These are phyloP conservation scores for Drosophila rellima DNA, from an alignment of 2,888 invertebrate genomes.

Conservation along the genomic window DNA sequence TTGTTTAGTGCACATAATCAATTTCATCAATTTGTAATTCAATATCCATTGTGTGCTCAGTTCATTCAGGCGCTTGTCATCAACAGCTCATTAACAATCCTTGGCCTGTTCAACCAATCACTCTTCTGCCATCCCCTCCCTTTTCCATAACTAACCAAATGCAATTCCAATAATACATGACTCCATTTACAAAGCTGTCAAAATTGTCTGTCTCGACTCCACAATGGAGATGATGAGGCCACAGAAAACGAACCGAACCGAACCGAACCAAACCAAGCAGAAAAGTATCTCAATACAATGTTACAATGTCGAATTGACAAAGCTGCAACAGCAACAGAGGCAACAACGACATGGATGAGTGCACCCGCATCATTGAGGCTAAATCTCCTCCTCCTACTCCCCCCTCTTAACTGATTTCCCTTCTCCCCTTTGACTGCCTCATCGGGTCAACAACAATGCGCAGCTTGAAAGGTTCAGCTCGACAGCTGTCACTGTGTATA, in stretches of 20 bases:
- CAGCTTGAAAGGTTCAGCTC: slow-evolving; percentile 26
- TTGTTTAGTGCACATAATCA: slow-evolving; percentile 11
- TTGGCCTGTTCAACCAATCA: slow-evolving; percentile 25
- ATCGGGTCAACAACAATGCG: slow-evolving; percentile 31
- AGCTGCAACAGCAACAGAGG: slow-evolving; percentile 18
- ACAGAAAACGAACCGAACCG: slow-evolving; percentile 42
- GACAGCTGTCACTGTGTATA: slow-evolving; percentile 39
- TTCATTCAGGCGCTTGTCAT: slow-evolving; percentile 32
- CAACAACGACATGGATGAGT: slow-evolving; percentile 49
- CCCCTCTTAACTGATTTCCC: background rate
- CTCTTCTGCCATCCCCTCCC: background rate
- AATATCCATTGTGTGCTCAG: slow-evolving; percentile 27
- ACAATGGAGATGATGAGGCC: slow-evolving; percentile 43
- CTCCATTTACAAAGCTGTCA: slow-evolving; percentile 54
- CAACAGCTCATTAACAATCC: slow-evolving; percentile 58
- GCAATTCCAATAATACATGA: slow-evolving; percentile 41
- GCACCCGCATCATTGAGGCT: slow-evolving; percentile 50
- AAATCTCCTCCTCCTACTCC: slow-evolving; percentile 20
- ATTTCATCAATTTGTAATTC: slow-evolving; percentile 48
- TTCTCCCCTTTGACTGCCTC: background rate
- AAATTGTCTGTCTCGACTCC: slow-evolving; percentile 43
- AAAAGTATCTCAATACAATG: slow-evolving; percentile 62
- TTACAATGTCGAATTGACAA: slow-evolving; percentile 43
- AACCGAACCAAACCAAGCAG: slow-evolving; percentile 49
- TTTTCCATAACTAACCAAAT: background rate